These are phyloP conservation scores for Emberiza fucata DNA, from an alignment of 2,113 vertebrate genomes.

Conservation along the genomic window DNA sequence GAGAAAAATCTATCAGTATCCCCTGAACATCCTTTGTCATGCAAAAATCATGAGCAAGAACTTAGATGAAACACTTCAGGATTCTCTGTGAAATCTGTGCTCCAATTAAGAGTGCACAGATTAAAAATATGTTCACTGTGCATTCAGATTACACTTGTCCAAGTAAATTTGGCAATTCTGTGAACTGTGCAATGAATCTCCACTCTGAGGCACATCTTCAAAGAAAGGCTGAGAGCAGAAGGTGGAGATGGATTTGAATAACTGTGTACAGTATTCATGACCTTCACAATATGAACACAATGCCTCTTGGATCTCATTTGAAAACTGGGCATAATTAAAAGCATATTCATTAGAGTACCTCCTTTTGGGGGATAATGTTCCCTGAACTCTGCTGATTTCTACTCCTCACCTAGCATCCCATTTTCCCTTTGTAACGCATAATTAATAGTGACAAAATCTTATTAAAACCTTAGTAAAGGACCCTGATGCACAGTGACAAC, in stretches of 20 bases:
- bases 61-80: neutral
- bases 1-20: neutral
- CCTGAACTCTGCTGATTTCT: neutral
- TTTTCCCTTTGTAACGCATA: conserved; percentile 65
- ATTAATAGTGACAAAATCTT: conserved; percentile 74
- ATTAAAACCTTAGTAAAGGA: conserved; percentile 10
- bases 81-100: neutral
- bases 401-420: neutral
- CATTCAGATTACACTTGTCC: neutral
- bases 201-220: neutral
- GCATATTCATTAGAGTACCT: neutral
- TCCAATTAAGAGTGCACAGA: neutral
- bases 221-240: neutral
- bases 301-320: neutral
- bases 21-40: neutral
- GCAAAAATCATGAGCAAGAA: neutral
- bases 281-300: neutral
- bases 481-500: neutral
- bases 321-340: neutral
- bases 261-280: neutral
- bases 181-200: neutral
- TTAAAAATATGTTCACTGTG: neutral
- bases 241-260: neutral
- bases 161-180: neutral
- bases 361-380: neutral